Evolutionary conservation across 2,797 vertebrate species (phyloP), one percentile per base, ranked within the genome.

Genomic region (Rhabdophis nuchalis): DNA sequence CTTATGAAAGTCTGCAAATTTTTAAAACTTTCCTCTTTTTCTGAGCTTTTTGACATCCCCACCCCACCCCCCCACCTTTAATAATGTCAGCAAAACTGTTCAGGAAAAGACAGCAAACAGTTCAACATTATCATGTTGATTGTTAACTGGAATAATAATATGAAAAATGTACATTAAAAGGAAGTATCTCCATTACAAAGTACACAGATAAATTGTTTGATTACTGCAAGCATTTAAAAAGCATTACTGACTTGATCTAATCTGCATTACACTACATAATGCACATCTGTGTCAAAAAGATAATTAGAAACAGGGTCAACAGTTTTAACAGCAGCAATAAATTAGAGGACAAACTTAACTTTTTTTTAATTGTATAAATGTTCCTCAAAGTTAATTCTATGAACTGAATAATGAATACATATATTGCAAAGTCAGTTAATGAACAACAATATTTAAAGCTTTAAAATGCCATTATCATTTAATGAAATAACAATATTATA

Each of bases 301-400:
- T 32, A 53, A 94, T 50, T 92, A 95, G 93, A 93, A 96, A 87
- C 2, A 95, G 95, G 91, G 90, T 95, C 89, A 95, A 68, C 89
- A 94, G 89, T 93, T 36, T 89, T 89, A 92, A 82, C 60, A 93
- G 77, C 10, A 91, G 89, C 94, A 95, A 96, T 94, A 93, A 92
- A 95, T 91, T 94, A 90, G 46, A 94, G 93, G 89, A 68, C 29
- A 72, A 92, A 77, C 53, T 95, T 93, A 90, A 96, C 92, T 72
- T 96, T 95, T 87, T 85, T 57, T 95, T 93, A 85, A 94, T 91
- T 91, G 93, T 91, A 89, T 54, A 94, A 95, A 93, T 95, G 58
- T 95, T 89, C 72, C 88, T 92, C 85, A 86, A 11, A 23, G 23
- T 88, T 92, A 95, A 94, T 93, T 95, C 90, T 91, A 91, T 94